Evolutionary conservation across 2,113 vertebrate species (phyloP), one percentile per base, ranked within the genome.

Genomic region (Nannobrachium achirus): DNA sequence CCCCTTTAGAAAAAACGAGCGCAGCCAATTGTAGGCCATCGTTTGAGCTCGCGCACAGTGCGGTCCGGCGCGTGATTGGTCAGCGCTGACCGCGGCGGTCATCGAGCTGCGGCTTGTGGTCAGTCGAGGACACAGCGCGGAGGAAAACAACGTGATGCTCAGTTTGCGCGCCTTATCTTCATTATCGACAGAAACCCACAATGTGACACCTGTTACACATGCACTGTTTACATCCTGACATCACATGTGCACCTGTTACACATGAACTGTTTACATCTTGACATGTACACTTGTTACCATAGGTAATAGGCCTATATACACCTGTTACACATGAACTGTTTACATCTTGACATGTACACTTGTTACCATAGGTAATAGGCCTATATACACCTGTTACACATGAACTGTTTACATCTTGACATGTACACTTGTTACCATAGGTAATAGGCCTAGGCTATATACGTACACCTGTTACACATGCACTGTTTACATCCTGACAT

Each of bases 1-100:
- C 90, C 91, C 91, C 89, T 90, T 90, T 73, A 68, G 73, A 85
- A 85, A 89, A 88, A 88, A 85, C 79, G 52, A 69, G 63, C 78
- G 69, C 75, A 80, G 79, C 87, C 90, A 89, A 86, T 85, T 8
- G 62, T 8, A 61, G 55, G 52, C 39, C 57, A 13, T 39, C 8
- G 71, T 75, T 67, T 49, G 49, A 48, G 75, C 73, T 75, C 90
- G 89, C 86, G 40, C 44, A 20, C 69, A 80, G 78, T 50, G 87
- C 92, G 92, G 90, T 86, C 69, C 64, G 42, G 2, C 0, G 5
- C 70, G 11, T 69, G 78, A 89, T 92, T 91, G 89, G 90, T 66
- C 57, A 7, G 9, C 0, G 14, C 0, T 1, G 15, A 42, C 48
- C 73, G 65, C 1, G 80, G 64, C 57, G n/a, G 44, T 63, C 78